Evolutionary conservation across 92 coral and sea anemone species (phyloP).

Genomic region (Epizoanthus ramosus): DNA sequence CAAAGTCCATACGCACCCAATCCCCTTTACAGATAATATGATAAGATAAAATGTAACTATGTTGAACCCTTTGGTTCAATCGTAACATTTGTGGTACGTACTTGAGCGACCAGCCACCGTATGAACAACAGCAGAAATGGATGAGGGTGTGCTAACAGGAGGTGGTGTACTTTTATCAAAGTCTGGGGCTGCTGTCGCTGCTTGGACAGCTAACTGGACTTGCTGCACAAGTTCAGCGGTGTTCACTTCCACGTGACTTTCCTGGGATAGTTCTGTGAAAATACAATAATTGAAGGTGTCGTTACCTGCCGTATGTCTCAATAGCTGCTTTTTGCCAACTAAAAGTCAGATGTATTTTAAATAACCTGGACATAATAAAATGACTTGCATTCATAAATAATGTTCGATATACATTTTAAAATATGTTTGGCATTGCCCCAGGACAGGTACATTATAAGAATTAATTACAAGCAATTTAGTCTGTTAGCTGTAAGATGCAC

Average conservation of each 20-base stretch:
- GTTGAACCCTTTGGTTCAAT: no score
- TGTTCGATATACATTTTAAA: neutral
- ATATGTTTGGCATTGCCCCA: neutral
- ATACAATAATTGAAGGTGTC: neutral
- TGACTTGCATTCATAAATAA: neutral
- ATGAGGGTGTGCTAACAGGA: neutral
- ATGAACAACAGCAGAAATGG: conserved; percentile 1
- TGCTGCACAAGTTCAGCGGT: conserved; percentile 67
- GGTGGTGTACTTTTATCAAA: conserved; percentile 7
- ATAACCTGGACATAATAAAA: neutral
- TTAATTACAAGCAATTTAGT: no score
- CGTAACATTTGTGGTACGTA: neutral
- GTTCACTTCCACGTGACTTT: conserved; percentile 42
- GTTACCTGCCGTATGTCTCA: neutral
- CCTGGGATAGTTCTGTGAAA: conserved; percentile 13
- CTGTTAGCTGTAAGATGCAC: no score
- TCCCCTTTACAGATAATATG: no score
- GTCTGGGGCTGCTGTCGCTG: conserved; percentile 42
- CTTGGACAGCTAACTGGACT: conserved; percentile 70
- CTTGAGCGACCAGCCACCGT: conserved; percentile 19
- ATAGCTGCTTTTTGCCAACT: neutral
- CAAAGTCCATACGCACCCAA: no score
- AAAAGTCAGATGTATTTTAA: no score
- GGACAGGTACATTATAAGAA: no score
- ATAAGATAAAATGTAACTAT: no score